Evolutionary conservation across 2,888 invertebrate genomes (phyloP).

Genomic region (Andrena marginata): DNA sequence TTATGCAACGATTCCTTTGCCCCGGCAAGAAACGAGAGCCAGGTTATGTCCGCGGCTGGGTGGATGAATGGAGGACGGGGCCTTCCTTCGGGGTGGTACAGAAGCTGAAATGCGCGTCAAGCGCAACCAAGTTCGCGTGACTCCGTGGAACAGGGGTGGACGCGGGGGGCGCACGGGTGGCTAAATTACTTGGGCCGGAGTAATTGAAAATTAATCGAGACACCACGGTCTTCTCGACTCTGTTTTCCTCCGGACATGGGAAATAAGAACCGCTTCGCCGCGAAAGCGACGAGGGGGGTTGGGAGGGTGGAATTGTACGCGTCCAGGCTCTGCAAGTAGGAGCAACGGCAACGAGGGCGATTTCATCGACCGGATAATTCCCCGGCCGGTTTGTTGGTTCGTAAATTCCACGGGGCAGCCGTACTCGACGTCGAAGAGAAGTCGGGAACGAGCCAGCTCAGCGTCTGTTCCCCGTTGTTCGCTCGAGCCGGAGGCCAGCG

Average conservation of each 20-base stretch:
- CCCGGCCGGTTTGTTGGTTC: constrained; percentile 10
- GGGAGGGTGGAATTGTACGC: no score
- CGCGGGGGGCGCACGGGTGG: background rate
- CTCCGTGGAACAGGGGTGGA: constrained; percentile 52
- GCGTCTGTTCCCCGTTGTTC: background rate
- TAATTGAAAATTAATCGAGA: constrained; percentile 70
- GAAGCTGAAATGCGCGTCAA: constrained; percentile 65
- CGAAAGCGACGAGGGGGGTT: background rate
- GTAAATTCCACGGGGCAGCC: constrained; percentile 37
- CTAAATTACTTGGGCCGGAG: constrained; percentile 47
- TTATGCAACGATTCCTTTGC: constrained; percentile 47
- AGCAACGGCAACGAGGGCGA: constrained; percentile 33
- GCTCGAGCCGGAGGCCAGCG: no score
- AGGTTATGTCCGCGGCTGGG: background rate
- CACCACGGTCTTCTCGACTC: constrained; percentile 18
- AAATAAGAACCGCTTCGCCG: constrained; percentile 15
- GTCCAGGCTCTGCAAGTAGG: no score
- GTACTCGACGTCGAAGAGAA: constrained; percentile 13
- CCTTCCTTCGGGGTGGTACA: constrained; percentile 43
- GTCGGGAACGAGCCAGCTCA: no score
- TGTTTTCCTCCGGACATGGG: constrained; percentile 14
- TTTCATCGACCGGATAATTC: constrained; percentile 52
- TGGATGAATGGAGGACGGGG: background rate
- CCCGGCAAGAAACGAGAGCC: background rate
- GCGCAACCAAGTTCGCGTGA: constrained; percentile 66